Evolutionary conservation across 35 echinoderm and acorn worm species (phyloP), one percentile per base, ranked within the genome.

Genomic region (Chiridota heheva): DNA sequence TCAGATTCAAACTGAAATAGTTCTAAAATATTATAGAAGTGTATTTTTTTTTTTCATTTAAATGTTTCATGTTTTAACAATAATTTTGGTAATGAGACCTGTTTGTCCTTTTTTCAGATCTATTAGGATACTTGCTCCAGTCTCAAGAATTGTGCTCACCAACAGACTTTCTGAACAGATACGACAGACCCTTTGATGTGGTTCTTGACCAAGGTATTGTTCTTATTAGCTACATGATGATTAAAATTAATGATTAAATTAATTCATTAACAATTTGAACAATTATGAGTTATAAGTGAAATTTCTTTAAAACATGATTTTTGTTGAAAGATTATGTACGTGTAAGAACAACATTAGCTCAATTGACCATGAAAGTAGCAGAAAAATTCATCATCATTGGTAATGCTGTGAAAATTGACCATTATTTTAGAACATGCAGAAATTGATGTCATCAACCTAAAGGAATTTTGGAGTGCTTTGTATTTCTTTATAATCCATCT

Each of bases 121-220:
- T 97, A 55, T 69, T 91, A 58, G 87, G 93, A 16, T 97, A 84
- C 45, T 70, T 97, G 38, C 88, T 97, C 16, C 84, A 78, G 33
- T 87, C 88, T 44, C 28, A 30, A 20, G 93, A 97, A 58, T 62
- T 97, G 27, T 84, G 83, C n/a, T 81, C 93, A 70, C 93, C 93
- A 7, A 60, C 53, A 44, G 78, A 86, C 27, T 97, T 91, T 33
- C 71, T 97, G 15, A 45, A 81, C 2, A 82, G 53, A 75, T 97
- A 91, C 67, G 93, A 97, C 51, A 76, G 73, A 72, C 93, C 93
- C 2, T 85, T 97, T 65, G 93, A 97, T 88, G 79, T 97, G 22
- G 88, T 97, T 13, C 70, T 97, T 17, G 93, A 97, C 26, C 73
- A 87, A 66, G 84, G 84, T 79, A 91, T 58, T 86, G 84, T 70